Conservation (phyloP, 2,888 invertebrate species). For the Horisme vitalbata region DNA sequence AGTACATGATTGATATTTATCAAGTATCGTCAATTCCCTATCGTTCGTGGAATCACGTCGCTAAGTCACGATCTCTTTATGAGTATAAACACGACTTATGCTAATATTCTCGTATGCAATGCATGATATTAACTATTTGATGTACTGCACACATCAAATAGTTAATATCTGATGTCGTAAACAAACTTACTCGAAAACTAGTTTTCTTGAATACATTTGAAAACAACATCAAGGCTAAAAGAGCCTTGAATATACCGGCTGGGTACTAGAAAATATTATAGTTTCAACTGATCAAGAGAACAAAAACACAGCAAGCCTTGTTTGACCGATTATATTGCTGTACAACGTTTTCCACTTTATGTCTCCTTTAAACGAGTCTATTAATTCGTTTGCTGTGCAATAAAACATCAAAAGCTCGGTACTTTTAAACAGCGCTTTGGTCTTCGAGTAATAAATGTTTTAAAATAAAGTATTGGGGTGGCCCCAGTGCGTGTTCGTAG, state of each 20-base stretch:
- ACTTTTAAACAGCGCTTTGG: slow-evolving; percentile 30
- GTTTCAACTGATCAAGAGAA: slow-evolving; percentile 3
- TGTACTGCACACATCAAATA: slow-evolving; percentile 9
- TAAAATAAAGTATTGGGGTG: slow-evolving; percentile 49
- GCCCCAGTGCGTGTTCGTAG: slow-evolving; percentile 41
- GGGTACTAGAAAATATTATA: background rate
- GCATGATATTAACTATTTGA: too few species aligned
- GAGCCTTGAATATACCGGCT: background rate
- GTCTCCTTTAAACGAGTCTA: slow-evolving; percentile 10
- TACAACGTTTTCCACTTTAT: background rate
- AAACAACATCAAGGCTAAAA: background rate
- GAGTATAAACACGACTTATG: slow-evolving; percentile 40
- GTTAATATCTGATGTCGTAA: slow-evolving; percentile 7
- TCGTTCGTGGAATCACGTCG: slow-evolving; percentile 35
- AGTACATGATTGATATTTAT: slow-evolving; percentile 31
- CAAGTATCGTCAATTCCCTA: slow-evolving; percentile 18
- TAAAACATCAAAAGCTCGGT: slow-evolving; percentile 27
- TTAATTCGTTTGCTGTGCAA: slow-evolving; percentile 15
- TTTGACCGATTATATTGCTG: background rate
- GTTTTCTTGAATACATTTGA: slow-evolving; percentile 6
- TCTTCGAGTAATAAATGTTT: slow-evolving; percentile 40
- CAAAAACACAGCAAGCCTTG: background rate
- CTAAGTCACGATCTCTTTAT: slow-evolving; percentile 46
- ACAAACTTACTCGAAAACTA: slow-evolving; percentile 6
- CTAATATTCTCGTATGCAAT: slow-evolving; percentile 28